Percentiles rank a stretch among this genome's conserved stretches.
Conservation (phyloP, 2,797 vertebrate genomes). For the Thripadectes ignobilis region DNA sequence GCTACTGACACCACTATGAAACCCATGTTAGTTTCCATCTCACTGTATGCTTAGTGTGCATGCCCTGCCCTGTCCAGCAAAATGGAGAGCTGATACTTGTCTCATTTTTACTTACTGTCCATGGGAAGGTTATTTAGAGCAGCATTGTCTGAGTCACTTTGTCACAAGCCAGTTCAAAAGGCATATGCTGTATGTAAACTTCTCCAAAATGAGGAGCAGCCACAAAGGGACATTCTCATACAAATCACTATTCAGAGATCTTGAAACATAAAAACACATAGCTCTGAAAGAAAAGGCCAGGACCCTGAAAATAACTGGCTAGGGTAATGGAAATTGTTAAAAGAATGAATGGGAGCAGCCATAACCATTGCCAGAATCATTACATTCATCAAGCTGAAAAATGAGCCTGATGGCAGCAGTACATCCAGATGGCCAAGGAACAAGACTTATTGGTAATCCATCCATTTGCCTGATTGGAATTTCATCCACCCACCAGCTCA, state of each 20-base stretch:
- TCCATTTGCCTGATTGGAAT: neutral
- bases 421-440: neutral
- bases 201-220: neutral
- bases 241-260: neutral
- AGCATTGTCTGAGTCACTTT: conserved; percentile 23
- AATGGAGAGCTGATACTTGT: neutral
- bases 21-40: neutral
- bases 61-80: conserved; percentile 47
- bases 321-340: conserved; percentile 37
- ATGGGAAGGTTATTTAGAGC: neutral
- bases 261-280: neutral
- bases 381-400: conserved; percentile 25
- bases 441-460: neutral
- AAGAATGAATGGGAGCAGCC: conserved; percentile 27
- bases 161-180: conserved; percentile 22
- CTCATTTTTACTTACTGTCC: neutral
- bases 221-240: neutral
- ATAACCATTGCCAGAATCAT: conserved; percentile 21
- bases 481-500: neutral
- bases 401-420: conserved; percentile 3
- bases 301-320: conserved; percentile 18
- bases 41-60: neutral
- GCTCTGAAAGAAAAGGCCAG: conserved; percentile 20
- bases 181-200: neutral
- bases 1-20: neutral